Conservation (phyloP, 2,888 invertebrate species). For the Girardia tigrina region DNA sequence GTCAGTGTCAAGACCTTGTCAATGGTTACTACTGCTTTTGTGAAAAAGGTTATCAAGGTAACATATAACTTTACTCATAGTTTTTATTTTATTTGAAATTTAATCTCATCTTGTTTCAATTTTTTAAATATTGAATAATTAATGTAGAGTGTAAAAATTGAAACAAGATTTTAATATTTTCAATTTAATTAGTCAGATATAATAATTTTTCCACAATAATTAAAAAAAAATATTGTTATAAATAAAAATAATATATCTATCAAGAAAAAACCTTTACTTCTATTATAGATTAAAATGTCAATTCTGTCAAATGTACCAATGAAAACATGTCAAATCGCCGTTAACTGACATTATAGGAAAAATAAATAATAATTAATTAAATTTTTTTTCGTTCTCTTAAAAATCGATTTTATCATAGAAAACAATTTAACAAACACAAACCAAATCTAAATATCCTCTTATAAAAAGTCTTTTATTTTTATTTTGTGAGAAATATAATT, state of each 20-base stretch:
- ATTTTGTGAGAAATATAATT: too few species aligned
- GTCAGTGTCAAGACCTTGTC: conserved; percentile 73
- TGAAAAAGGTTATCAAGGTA: conserved; percentile 71
- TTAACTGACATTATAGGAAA: not conserved
- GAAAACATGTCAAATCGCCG: not conserved
- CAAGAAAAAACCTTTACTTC: not conserved
- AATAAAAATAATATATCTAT: not conserved
- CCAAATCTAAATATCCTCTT: too few species aligned
- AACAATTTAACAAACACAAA: too few species aligned
- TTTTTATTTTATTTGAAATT: conserved; percentile 61
- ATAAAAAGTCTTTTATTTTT: too few species aligned
- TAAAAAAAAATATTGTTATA: not conserved
- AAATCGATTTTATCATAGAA: not conserved
- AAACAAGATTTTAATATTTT: not conserved
- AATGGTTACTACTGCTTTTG: conserved; percentile 76
- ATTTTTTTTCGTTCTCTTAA: not conserved
- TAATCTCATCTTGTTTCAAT: not conserved
- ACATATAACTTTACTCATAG: too few species aligned
- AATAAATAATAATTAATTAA: not conserved
- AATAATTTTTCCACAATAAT: not conserved
- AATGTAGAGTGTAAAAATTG: not conserved
- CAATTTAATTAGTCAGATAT: not conserved
- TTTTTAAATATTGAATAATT: not conserved
- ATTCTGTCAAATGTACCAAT: not conserved
- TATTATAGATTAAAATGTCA: not conserved